Base-by-base conservation (phyloP, 2,797 vertebrate species). In the Pempheris klunzingeri region DNA sequence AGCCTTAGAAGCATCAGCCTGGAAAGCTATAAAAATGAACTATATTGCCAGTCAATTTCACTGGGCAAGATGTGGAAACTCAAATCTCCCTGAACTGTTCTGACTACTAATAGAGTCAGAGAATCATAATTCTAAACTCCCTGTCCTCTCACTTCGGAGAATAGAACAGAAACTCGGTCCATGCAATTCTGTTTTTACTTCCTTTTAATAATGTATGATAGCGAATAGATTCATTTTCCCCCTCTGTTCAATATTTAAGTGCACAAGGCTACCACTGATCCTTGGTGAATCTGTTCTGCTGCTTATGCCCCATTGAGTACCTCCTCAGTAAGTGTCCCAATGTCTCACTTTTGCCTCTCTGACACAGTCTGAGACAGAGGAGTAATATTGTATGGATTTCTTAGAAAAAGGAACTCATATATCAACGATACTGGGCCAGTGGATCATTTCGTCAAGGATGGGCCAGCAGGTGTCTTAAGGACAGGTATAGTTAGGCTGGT, bases 171-270 rank as follows among this genome's bases (percentile, higher is more conserved):
- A 79, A 84, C 66, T 65, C 74, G 59, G 46, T 63, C 38, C 46
- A 84, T 70, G 83, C 73, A 81, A 78, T 88, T 86, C 65, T 83
- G 78, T 90, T 90, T 87, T 82, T 82, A 74, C 71, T 77, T 86
- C 77, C 64, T 78, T 76, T 90, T 74, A 90, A 90, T 87, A 90
- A 90, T 88, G 68, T 82, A 90, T 90, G 75, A 70, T 87, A 83
- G 69, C 39, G 71, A 87, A 90, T 73, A 78, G 77, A 90, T 81
- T 87, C 61, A 82, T 90, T 84, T 79, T 36, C 60, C 38, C 47
- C 36, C 52, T 85, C 77, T 79, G 79, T 83, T 87, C 82, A 83
- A 81, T 80, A 80, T 84, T 86, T 83, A 86, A 87, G 80, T 75
- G 75, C 66, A 85, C 62, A 66, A 66, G 78, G 61, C 81, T 78